Conservation (phyloP, 53 echinoderm and acorn worm genomes). For the Pentamera pediparva region DNA sequence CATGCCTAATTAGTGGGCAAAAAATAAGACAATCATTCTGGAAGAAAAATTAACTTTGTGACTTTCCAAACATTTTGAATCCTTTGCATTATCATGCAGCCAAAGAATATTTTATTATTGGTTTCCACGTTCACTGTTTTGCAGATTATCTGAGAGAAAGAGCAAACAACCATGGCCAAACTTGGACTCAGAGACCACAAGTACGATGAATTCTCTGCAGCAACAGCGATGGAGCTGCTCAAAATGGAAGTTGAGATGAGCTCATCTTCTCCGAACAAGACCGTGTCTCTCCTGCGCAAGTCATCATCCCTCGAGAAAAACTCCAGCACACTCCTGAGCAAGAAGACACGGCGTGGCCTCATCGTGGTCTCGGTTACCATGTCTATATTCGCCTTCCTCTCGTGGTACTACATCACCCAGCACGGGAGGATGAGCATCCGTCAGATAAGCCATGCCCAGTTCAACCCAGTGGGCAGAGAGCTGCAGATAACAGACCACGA, state of each 20-base stretch:
- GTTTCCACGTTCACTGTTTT: too few species aligned
- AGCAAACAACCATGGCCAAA: constrained; percentile 5
- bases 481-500: constrained; percentile 29
- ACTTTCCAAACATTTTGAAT: too few species aligned
- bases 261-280: constrained; percentile 20
- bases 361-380: constrained; percentile 56
- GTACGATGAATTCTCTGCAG: constrained; percentile 15
- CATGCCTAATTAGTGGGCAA: too few species aligned
- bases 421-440: constrained; percentile 56
- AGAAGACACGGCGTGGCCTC: constrained; percentile 76
- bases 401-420: constrained; percentile 94
- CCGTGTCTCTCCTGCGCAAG: constrained; percentile 2
- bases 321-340: constrained; percentile 43
- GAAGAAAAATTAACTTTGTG: too few species aligned
- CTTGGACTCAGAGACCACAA: constrained; percentile 9
- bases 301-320: background rate
- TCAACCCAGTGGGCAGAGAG: constrained; percentile 38
- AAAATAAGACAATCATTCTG: too few species aligned
- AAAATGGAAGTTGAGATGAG: constrained; percentile 35
- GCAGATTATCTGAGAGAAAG: background rate
- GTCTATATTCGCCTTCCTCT: constrained; percentile 68
- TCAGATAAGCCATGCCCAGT: constrained; percentile 46
- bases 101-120: too few species aligned
- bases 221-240: constrained; percentile 9
- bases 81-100: too few species aligned